Conservation (phyloP, 2,113 vertebrate genomes). For the Neogale vison region DNA sequence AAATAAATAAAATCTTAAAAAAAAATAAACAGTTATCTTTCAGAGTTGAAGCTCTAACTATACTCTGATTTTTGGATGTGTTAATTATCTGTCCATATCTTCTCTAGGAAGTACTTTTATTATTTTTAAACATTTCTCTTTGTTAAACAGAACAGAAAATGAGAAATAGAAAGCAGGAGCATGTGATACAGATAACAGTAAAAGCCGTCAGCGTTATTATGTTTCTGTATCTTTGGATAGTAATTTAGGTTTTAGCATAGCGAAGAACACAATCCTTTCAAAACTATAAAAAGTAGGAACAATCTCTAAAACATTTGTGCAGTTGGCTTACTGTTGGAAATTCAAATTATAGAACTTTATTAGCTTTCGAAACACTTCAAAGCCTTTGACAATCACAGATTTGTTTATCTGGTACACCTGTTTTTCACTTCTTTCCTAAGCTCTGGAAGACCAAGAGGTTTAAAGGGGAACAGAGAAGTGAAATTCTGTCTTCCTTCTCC, state of each 20-base stretch:
- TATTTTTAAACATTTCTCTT: background rate
- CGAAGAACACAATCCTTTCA: slow-evolving; percentile 10
- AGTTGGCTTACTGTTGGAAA: background rate
- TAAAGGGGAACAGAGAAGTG: background rate
- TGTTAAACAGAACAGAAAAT: slow-evolving; percentile 17
- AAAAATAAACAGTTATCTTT: background rate
- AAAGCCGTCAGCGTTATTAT: background rate
- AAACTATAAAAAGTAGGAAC: background rate
- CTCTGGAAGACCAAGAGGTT: background rate
- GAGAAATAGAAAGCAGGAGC: background rate
- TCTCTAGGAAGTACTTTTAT: background rate
- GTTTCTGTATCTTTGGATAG: background rate
- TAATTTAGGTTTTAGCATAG: slow-evolving; percentile 25
- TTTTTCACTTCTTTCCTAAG: slow-evolving; percentile 17
- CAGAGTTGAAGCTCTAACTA: background rate
- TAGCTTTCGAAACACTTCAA: slow-evolving; percentile 27
- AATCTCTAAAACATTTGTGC: background rate
- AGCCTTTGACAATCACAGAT: background rate
- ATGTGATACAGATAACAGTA: background rate
- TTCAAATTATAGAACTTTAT: background rate
- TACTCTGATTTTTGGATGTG: background rate
- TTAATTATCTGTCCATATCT: background rate
- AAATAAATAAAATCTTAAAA: no score
- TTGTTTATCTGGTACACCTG: background rate
- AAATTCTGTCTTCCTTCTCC: background rate